These are phyloP conservation scores for Ptychoptera contaminata DNA, from an alignment of 2,888 invertebrate species.

Conservation along the genomic window DNA sequence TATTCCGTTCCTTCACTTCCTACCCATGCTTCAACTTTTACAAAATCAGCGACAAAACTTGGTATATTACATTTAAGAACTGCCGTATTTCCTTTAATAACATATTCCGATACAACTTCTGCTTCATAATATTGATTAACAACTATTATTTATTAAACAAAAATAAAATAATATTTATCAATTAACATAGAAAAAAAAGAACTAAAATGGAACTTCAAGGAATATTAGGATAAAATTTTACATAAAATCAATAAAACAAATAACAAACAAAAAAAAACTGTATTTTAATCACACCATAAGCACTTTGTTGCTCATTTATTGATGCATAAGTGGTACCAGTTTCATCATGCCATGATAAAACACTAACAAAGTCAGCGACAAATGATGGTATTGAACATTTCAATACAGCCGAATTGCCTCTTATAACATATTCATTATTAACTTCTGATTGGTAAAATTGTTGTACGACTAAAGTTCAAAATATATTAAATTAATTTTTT, in stretches of 20 bases:
- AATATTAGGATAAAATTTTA: not conserved
- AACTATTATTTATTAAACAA: slow-evolving; percentile 36
- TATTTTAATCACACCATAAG: slow-evolving; percentile 1
- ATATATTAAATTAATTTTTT: not conserved
- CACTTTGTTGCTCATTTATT: slow-evolving; percentile 21
- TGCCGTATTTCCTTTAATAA: slow-evolving; percentile 74
- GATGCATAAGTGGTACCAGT: slow-evolving; percentile 26
- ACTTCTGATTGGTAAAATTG: slow-evolving; percentile 58
- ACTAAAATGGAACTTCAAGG: not conserved
- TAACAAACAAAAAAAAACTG: not conserved
- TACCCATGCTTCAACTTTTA: slow-evolving; percentile 73
- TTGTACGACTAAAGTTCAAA: slow-evolving; percentile 41
- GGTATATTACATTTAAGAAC: slow-evolving; percentile 81
- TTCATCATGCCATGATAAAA: slow-evolving; percentile 55
- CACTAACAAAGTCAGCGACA: slow-evolving; percentile 55
- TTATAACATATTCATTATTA: slow-evolving; percentile 56
- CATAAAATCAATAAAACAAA: not conserved
- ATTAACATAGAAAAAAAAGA: not conserved
- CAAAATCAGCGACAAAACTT: slow-evolving; percentile 81
- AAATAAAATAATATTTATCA: not conserved
- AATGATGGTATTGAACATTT: slow-evolving; percentile 62
- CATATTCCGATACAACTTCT: slow-evolving; percentile 78
- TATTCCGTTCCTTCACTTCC: slow-evolving; percentile 51
- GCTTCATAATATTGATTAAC: slow-evolving; percentile 81
- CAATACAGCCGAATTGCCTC: slow-evolving; percentile 53